phyloP scores from a whole-genome alignment of 2,797 vertebrate species.

The Mergus octosetaceus region DNA sequence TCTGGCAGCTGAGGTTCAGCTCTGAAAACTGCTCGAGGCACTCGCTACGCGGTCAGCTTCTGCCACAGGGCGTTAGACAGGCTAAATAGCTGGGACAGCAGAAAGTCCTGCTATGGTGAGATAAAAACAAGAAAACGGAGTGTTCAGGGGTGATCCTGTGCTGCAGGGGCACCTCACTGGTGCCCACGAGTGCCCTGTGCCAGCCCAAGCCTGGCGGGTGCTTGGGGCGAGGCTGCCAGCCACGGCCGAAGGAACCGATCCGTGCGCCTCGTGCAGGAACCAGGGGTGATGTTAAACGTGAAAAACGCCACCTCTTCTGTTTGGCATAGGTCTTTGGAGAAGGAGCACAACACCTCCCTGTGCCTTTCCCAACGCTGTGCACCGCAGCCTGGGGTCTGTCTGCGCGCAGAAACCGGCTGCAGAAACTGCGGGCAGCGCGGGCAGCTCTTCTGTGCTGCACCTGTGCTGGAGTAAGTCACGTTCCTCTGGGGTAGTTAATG shows the following conservation, averaged over 20 bases:
- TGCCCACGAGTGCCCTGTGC: background rate
- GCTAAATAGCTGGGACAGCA: background rate
- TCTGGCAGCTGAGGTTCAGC: background rate
- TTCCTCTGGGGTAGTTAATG: background rate
- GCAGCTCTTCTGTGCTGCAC: no score
- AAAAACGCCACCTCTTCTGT: fast-evolving
- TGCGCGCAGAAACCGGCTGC: background rate
- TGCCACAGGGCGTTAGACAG: fast-evolving
- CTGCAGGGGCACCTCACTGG: background rate
- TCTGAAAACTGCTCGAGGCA: background rate
- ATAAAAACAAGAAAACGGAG: background rate
- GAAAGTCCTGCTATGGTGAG: fast-evolving
- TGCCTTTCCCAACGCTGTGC: fast-evolving
- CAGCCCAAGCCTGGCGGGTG: background rate
- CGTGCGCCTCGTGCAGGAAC: background rate
- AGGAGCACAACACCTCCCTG: no score
- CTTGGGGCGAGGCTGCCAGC: background rate
- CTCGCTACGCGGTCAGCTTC: fast-evolving
- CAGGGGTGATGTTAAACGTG: fast-evolving
- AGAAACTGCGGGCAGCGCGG: no score
- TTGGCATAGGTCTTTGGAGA: background rate
- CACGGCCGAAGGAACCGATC: fast-evolving
- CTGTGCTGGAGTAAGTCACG: no score
- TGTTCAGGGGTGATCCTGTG: background rate
- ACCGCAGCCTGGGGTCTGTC: background rate